A percentile compares a stretch with the other conserved stretches of the same genome.
Conservation (phyloP, 2,113 vertebrate genomes). For the Bothrops jararaca region DNA sequence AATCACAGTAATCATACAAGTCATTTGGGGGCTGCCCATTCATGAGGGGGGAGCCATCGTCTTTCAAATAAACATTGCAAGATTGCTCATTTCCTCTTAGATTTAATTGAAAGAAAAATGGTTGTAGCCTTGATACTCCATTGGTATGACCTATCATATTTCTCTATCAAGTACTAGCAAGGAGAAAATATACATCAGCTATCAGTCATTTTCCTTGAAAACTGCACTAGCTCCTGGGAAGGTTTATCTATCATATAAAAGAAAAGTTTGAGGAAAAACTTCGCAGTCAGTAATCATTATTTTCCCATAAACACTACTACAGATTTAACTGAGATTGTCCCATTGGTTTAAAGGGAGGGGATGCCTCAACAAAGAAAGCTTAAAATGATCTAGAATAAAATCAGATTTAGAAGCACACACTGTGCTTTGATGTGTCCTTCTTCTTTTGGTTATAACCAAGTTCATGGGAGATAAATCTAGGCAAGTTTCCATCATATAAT, state of each 20-base stretch:
- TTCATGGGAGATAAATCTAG: constrained; percentile 58
- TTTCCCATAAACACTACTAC: neutral
- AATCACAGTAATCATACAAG: constrained; percentile 18
- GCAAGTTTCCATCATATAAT: constrained; percentile 72
- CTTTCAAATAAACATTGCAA: neutral
- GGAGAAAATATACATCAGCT: neutral
- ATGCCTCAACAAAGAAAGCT: constrained; percentile 49
- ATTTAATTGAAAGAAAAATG: constrained; percentile 21
- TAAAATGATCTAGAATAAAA: constrained; percentile 57
- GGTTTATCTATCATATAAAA: constrained; percentile 17
- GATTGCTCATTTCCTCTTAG: neutral
- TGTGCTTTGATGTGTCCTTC: constrained; percentile 48
- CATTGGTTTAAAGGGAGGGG: constrained; percentile 35
- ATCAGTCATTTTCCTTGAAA: neutral
- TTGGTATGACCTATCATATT: constrained; percentile 5
- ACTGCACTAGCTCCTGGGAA: constrained; percentile 22
- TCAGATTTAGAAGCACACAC: constrained; percentile 60
- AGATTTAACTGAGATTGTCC: constrained; percentile 29
- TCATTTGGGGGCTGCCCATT: neutral
- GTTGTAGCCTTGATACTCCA: constrained; percentile 1
- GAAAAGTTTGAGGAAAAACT: constrained; percentile 11
- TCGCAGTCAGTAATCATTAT: neutral
- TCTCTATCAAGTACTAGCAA: neutral
- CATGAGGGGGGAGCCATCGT: neutral
- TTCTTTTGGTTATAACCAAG: constrained; percentile 62